Evolutionary conservation across 2,797 vertebrate genomes (phyloP), one percentile per base, ranked within the genome.

Genomic region (Ibycter americanus): DNA sequence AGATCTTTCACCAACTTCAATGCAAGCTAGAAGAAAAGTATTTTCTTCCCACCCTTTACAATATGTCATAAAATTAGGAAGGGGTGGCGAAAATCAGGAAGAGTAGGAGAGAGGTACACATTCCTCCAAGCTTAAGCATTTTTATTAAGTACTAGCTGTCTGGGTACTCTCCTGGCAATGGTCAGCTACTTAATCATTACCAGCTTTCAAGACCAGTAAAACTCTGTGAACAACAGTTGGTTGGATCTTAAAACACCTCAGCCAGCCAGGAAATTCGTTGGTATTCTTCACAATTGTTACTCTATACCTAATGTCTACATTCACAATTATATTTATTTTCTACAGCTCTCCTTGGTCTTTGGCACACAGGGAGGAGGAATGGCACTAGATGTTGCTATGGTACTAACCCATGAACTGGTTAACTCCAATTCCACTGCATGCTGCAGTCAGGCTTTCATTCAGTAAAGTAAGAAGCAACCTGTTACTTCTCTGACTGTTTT

Each of bases 281-380:
- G 23, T 29, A 40, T 19, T 65, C 32, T 62, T 93, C 61, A 47
- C 11, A 58, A 1, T 3, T 32, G 31, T 55, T 74, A 86, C 20
- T 44, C 65, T 63, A 42, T 8, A 83, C 26, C 54, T 46, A 17
- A 40, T 17, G 56, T 6, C 13, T 46, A 16, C 0, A 0, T n/a
- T 73, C 27, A 54, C 26, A 17, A 11, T 3, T 51, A 5, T 4
- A 55, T 52, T 61, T 27, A 49, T 70, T 77, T 87, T 87, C 63
- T 34, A 84, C 26, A 56, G 44, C 31, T 85, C 36, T 82, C 36
- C 49, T 78, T 29, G 29, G 56, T 8, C 59, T 52, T 51, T 38
- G 42, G 40, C 13, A 46, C 59, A 40, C 9, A 74, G 32, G 36
- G 40, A 42, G 40, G 32, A 59, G 70, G 51, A 49, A 29, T 38